Evolutionary conservation across 2,797 vertebrate genomes (phyloP).

Genomic region (Odontamblyopus rebecca): DNA sequence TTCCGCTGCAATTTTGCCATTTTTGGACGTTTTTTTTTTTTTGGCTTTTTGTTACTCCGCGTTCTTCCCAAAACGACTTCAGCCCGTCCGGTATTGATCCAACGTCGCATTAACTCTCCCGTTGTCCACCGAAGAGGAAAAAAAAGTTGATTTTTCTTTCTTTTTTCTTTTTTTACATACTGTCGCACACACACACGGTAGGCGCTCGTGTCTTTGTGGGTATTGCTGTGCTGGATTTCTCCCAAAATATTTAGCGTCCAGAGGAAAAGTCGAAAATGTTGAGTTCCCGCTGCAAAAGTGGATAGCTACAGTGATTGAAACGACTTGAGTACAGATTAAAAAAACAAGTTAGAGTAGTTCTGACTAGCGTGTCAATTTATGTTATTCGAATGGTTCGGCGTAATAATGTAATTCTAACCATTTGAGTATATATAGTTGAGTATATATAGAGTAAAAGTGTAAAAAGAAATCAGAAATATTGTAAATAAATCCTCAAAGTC

Average conservation of each 20-base stretch:
- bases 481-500: neutral
- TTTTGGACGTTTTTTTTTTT: constrained; percentile 14
- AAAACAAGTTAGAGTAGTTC: neutral
- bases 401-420: neutral
- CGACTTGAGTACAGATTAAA: neutral
- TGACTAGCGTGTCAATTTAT: neutral
- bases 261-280: constrained; percentile 44
- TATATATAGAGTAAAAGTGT: neutral
- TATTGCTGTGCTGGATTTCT: constrained; percentile 62
- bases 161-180: constrained; percentile 33
- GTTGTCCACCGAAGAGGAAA: constrained; percentile 40
- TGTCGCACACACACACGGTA: constrained; percentile 50
- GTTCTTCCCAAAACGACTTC: constrained; percentile 57
- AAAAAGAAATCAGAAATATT: neutral
- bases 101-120: constrained; percentile 46
- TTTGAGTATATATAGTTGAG: neutral
- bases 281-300: constrained; percentile 50
- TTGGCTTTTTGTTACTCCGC: constrained; percentile 21
- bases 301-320: constrained; percentile 1
- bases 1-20: constrained; percentile 53
- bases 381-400: neutral
- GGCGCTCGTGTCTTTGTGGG: constrained; percentile 54
- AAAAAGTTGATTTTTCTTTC: constrained; percentile 28
- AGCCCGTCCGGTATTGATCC: constrained; percentile 63
- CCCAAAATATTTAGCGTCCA: constrained; percentile 50